phyloP scores from a whole-genome alignment of 2,113 vertebrate genomes.

The Oenanthe melanoleuca region DNA sequence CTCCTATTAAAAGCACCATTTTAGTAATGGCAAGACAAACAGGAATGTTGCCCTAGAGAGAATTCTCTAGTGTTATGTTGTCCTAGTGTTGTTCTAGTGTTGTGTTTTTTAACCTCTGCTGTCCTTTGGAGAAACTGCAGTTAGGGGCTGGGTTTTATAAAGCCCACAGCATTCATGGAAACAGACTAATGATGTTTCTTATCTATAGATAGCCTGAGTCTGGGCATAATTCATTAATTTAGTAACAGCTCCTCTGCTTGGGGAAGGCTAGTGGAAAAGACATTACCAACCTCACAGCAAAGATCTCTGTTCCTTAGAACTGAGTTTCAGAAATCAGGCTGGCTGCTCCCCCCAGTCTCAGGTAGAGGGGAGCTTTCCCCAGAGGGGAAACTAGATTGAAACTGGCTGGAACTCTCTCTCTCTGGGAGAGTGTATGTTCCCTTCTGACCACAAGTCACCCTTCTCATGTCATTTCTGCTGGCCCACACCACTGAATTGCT shows the following conservation, averaged over 20 bases:
- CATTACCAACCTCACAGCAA: background rate
- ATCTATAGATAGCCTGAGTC: background rate
- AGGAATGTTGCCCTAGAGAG: background rate
- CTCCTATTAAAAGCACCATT: background rate
- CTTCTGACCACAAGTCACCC: background rate
- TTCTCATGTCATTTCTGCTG: background rate
- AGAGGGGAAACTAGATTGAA: background rate
- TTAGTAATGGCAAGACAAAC: background rate
- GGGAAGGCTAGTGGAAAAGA: background rate
- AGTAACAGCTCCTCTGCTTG: background rate
- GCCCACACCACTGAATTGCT: fast-evolving
- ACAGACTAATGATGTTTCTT: background rate
- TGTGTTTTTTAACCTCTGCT: background rate
- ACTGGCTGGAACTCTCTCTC: background rate
- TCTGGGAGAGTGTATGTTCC: fast-evolving
- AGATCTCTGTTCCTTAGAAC: background rate
- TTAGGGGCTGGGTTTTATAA: background rate
- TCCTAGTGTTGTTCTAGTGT: background rate
- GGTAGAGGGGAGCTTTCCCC: background rate
- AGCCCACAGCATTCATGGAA: background rate
- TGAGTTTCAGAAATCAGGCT: background rate
- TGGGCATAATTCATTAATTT: background rate
- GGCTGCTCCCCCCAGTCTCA: background rate
- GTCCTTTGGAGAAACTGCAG: background rate
- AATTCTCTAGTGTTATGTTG: background rate